Percentiles rank a stretch among this genome's conserved stretches.
These are phyloP conservation scores for Aradophagus sp. DNA, from an alignment of 1,140 invertebrate species.

Conservation along the genomic window DNA sequence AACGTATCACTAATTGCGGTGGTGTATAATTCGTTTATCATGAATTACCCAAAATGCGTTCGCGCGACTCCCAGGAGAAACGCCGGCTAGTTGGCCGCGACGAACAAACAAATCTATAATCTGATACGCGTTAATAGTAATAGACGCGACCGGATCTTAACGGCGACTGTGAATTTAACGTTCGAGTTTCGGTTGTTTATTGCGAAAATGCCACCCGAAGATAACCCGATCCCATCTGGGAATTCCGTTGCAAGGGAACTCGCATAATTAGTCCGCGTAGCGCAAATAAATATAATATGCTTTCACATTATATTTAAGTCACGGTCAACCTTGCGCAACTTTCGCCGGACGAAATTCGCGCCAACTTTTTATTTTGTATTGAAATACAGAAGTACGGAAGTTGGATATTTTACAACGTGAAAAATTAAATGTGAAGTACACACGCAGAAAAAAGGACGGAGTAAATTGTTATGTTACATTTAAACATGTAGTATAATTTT, in stretches of 20 bases:
- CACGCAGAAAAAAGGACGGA: no score
- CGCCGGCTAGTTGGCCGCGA: conserved; percentile 23
- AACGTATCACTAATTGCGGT: no score
- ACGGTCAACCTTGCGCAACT: background rate
- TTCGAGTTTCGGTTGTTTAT: conserved; percentile 22
- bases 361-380: no score
- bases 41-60: background rate
- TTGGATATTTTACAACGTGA: no score
- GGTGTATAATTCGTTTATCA: no score
- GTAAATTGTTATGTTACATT: no score
- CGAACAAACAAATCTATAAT: conserved; percentile 52
- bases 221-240: conserved; percentile 28
- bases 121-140: conserved; percentile 38
- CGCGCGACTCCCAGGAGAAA: conserved; percentile 38
- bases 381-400: no score
- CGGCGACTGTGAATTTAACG: conserved; percentile 37
- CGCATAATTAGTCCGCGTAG: conserved; percentile 17
- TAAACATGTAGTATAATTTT: no score
- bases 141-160: conserved; percentile 45
- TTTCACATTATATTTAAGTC: no score
- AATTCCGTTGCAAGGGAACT: conserved; percentile 11
- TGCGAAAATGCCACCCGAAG: conserved; percentile 12
- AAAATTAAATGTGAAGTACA: no score
- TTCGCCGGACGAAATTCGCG: background rate
- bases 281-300: no score